phyloP scores from a whole-genome alignment of 1,140 invertebrate species.

The Drosophila elegans region DNA sequence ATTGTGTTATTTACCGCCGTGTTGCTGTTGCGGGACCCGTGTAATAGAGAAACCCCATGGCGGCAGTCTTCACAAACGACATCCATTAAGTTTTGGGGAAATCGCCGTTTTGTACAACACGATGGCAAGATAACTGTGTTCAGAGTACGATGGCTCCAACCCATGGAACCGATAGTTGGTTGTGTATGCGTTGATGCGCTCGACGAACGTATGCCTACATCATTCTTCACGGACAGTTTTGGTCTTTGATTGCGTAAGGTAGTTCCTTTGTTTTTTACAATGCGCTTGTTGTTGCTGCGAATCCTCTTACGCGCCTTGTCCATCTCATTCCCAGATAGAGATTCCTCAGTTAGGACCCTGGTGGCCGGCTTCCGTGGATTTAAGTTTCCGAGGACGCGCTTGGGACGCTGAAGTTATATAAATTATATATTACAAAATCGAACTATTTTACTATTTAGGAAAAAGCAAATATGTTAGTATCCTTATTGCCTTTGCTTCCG shows the following conservation, averaged over 20 bases:
- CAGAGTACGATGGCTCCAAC: not conserved
- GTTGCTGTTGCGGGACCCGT: too few relatives aligned
- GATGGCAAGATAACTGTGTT: not conserved
- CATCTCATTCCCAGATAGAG: slow-evolving; percentile 30
- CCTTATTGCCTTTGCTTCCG: too few relatives aligned
- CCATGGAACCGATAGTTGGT: not conserved
- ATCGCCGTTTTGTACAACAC: not conserved
- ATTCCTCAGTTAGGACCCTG: slow-evolving; percentile 21
- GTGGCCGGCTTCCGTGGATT: slow-evolving; percentile 16
- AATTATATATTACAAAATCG: too few relatives aligned
- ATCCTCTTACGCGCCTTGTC: slow-evolving; percentile 27
- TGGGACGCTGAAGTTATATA: not conserved
- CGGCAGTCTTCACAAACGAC: not conserved
- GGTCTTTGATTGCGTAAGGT: not conserved
- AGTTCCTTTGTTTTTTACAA: not conserved
- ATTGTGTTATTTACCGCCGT: not conserved
- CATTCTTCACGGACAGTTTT: not conserved
- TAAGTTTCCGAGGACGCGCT: not conserved
- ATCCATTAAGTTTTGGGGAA: not conserved
- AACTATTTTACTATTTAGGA: too few relatives aligned
- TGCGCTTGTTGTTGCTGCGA: slow-evolving; percentile 25
- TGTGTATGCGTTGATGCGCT: not conserved
- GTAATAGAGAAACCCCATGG: not conserved
- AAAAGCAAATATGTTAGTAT: too few relatives aligned
- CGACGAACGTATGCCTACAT: not conserved